Base-by-base conservation (phyloP, 2,113 vertebrate genomes). In the Lichenostomus cassidix region DNA sequence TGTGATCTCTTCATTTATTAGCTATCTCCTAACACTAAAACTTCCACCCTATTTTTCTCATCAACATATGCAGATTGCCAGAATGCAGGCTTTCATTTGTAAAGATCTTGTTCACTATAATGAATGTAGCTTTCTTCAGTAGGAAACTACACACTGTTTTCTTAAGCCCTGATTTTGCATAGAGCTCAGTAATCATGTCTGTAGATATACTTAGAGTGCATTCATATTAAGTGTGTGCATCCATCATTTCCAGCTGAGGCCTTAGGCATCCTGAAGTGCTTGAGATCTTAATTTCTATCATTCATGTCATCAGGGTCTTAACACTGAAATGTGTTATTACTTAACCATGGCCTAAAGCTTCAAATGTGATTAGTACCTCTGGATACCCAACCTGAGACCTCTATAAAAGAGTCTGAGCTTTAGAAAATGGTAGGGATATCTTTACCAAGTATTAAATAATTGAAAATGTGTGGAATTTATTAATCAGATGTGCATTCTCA, bases 231-330 rank as follows among this genome's bases (percentile, higher is more conserved):
- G 69, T 75, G 56, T 80, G 74, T 83, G 70, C 89, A 87, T 91
- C 92, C 87, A 60, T 95, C 89, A 63, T 74, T 94, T 87, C 78
- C 93, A 94, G 91, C 89, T 95, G 94, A 87, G 94, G 81, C 94
- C 87, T 69, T 77, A 74, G 91, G 95, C 91, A 70, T 83, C 59
- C 87, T 87, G 29, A 67, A 87, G 89, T 92, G 92, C 87, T 79
- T 6, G 67, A 94, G 90, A 83, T 95, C 79, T 91, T 91, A 77
- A 95, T 95, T 94, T 95, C 87, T 91, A 84, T 91, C 90, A 85
- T 94, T 97, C 39, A 63, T 91, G 92, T 93, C 88, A 88, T 95
- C 88, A 86, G 93, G 90, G 94, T 95, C 93, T 96, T 93, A 95
- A 60, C 39, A 41, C 64, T 42, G 55, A 75, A 93, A 83, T 7